Base-by-base conservation (phyloP, 37 sponge, comb jelly and placozoan species). In the Crambe crambe region DNA sequence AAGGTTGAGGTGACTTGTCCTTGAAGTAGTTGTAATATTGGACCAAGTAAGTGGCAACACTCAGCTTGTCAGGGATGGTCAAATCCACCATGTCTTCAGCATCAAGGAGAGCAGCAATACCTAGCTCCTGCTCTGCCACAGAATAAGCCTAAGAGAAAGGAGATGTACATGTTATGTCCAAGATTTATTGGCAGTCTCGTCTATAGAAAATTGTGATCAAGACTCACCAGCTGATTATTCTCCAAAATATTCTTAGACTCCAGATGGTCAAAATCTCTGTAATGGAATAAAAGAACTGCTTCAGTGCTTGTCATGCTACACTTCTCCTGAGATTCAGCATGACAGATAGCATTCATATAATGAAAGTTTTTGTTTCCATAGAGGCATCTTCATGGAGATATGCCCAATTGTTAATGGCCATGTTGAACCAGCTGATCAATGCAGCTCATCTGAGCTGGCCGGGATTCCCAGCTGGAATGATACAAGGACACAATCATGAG, bases 1-100 rank as follows among this genome's bases (percentile, higher is more conserved):
- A 6, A 23, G 65, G 18, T 9, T 18, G 38, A 42, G 93, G 93
- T 1, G 70, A 31, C 88, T 77, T 88, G 68, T 87, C 85, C 56
- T 92, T 88, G 77, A 98, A 98, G 70, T 95, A 90, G 89, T 98
- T 92, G 88, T 98, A 98, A 72, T 93, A 91, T 30, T 86, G 77
- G 42, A 84, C 80, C 51, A 98, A 83, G 61, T 98, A 95, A 1
- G 98, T 98, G 42, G 86, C 84, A 4, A 98, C 82, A 40, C 94
- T 93, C 58, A 97, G 89, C 66, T 98, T 96, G 74, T 98, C 98
- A 10, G 98, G 98, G 6, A 86, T 80, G 3, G n/a, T 34, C 6
- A 98, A 80, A 8, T 80, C 88, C n/a, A 93, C 90, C 93, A 92
- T 92, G 67, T 98, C 98, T 36, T 90, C 94, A 10, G 93, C 96